Conservation (phyloP, 2,888 invertebrate species). For the Pandemis corylana region DNA sequence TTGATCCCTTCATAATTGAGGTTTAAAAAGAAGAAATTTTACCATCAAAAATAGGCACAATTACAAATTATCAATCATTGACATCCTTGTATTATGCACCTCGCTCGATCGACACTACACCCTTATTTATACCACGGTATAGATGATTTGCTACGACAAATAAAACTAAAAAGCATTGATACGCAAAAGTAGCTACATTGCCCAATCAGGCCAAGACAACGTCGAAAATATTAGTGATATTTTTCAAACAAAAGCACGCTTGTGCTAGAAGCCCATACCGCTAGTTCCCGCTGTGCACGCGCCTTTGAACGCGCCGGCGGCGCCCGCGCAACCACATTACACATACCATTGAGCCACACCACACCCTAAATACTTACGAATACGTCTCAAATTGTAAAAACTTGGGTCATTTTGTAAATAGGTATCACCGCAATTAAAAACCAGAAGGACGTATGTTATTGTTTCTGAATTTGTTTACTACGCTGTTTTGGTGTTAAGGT, state of each 20-base stretch:
- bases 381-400: slow-evolving; percentile 1
- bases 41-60: no score
- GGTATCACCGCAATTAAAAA: slow-evolving; percentile 2
- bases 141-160: not conserved
- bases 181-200: slow-evolving; percentile 23
- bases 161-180: not conserved
- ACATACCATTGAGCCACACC: not conserved
- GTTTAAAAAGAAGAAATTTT: no score
- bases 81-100: no score
- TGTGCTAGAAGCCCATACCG: slow-evolving; percentile 46
- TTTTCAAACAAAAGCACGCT: slow-evolving; percentile 49
- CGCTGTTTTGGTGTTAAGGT: slow-evolving; percentile 8
- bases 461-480: slow-evolving; percentile 17
- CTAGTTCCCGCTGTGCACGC: slow-evolving; percentile 55
- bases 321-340: slow-evolving; percentile 60
- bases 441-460: slow-evolving; percentile 24
- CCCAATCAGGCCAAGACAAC: slow-evolving; percentile 11
- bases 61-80: no score
- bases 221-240: slow-evolving; percentile 36
- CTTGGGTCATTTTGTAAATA: not conserved
- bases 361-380: not conserved
- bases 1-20: no score
- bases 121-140: no score
- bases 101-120: no score
- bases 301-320: slow-evolving; percentile 59